Percentiles rank a stretch among this genome's conserved stretches.
These are phyloP conservation scores for Troilus luridus DNA, from an alignment of 2,888 invertebrate species.

Conservation along the genomic window DNA sequence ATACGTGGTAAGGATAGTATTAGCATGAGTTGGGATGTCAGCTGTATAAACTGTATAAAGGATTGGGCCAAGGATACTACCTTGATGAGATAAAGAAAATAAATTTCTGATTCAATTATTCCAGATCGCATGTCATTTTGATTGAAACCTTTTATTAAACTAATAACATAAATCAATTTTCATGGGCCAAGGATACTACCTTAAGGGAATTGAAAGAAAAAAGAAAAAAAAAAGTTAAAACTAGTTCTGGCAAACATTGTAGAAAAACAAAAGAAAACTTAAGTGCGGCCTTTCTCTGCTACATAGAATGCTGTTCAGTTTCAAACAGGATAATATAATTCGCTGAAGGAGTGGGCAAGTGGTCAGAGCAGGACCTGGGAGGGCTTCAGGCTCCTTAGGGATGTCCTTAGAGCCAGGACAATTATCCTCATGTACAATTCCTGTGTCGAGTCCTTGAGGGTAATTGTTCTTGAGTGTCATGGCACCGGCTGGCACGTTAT, in stretches of 20 bases:
- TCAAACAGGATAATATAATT: not conserved
- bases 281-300: not conserved
- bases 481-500: not conserved
- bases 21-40: no score
- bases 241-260: not conserved
- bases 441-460: not conserved
- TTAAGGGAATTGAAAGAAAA: not conserved
- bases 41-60: no score
- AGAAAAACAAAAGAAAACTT: not conserved
- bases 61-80: no score
- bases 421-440: not conserved
- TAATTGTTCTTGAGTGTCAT: not conserved
- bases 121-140: no score
- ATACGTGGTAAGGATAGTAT: no score
- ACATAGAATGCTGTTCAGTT: not conserved
- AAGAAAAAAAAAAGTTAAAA: not conserved
- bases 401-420: not conserved
- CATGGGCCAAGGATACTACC: no score
- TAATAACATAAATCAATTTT: no score
- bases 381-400: not conserved
- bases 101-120: no score
- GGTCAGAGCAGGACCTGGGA: not conserved
- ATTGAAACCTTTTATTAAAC: no score
- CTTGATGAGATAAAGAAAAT: no score
- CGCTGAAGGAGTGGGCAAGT: not conserved